Evolutionary conservation across 1,140 invertebrate species (phyloP).

Genomic region (Papilio polytes): DNA sequence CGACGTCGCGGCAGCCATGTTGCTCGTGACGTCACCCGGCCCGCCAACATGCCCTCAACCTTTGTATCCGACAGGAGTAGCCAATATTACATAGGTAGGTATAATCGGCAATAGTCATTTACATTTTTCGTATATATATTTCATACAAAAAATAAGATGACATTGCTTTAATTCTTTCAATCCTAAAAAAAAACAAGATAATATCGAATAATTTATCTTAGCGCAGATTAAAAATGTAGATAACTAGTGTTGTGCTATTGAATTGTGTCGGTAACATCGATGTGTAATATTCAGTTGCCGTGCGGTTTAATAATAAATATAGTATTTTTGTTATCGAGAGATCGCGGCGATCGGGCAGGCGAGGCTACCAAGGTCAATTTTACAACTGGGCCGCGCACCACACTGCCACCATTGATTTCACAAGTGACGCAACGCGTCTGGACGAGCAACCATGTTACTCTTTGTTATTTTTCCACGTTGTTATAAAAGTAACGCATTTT

Average conservation of each 20-base stretch:
- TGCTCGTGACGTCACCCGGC: conserved; percentile 38
- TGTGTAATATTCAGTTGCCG: neutral
- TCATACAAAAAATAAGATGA: no score
- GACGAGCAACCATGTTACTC: neutral
- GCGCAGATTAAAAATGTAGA: neutral
- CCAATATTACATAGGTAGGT: conserved; percentile 9
- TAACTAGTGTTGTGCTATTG: conserved; percentile 19
- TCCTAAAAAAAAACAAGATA: neutral
- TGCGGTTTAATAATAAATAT: conserved; percentile 17
- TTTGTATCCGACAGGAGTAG: conserved; percentile 32
- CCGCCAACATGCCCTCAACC: conserved; percentile 39
- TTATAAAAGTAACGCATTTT: neutral
- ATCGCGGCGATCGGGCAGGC: conserved; percentile 33
- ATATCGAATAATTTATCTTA: neutral
- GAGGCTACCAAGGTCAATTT: conserved; percentile 69
- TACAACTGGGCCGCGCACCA: conserved; percentile 65
- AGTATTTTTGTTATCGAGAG: conserved; percentile 29
- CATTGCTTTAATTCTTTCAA: no score
- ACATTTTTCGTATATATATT: no score
- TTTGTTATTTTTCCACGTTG: conserved; percentile 34
- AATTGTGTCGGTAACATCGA: neutral
- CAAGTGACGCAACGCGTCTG: conserved; percentile 61
- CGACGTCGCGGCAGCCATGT: neutral
- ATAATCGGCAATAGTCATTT: neutral
- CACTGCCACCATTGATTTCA: conserved; percentile 68